Conservation (phyloP, 2,888 invertebrate genomes). For the Cremastinae sp. region DNA sequence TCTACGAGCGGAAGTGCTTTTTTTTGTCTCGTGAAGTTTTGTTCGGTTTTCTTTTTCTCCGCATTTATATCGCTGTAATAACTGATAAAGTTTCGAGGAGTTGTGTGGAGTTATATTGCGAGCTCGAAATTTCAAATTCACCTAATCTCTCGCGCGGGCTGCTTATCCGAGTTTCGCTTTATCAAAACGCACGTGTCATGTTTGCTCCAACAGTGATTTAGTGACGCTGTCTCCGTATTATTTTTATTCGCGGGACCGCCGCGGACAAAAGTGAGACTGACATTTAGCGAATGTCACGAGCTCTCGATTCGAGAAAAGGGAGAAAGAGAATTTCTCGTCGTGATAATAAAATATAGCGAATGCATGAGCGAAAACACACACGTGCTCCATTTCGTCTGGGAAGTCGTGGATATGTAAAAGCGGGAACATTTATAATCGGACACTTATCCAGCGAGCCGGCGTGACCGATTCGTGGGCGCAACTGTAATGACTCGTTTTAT, state of each 20-base stretch:
- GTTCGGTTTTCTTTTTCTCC: no score
- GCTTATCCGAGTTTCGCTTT: background rate
- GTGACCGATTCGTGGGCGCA: conserved; percentile 59
- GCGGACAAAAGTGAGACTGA: conserved; percentile 46
- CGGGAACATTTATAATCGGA: conserved; percentile 2
- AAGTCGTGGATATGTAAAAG: no score
- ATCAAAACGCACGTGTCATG: background rate
- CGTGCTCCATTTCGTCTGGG: background rate
- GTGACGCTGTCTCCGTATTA: conserved; percentile 10
- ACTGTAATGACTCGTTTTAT: conserved; percentile 59
- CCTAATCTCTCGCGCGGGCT: background rate
- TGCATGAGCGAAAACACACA: conserved; percentile 3
- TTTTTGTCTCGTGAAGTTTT: background rate
- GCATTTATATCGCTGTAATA: no score
- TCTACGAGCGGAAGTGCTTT: no score
- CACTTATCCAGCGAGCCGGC: conserved; percentile 49
- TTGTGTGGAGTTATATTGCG: no score
- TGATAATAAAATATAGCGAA: conserved; percentile 32
- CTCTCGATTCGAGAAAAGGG: conserved; percentile 43
- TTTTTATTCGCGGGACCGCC: conserved; percentile 51
- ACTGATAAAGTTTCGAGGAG: background rate
- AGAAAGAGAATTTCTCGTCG: conserved; percentile 7
- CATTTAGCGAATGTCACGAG: conserved; percentile 60
- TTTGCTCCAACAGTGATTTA: conserved; percentile 11
- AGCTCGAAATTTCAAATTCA: background rate